A percentile compares a stretch with the other conserved stretches of the same genome.
Evolutionary conservation across 1,140 invertebrate species (phyloP).

Genomic region (Ostrea edulis): DNA sequence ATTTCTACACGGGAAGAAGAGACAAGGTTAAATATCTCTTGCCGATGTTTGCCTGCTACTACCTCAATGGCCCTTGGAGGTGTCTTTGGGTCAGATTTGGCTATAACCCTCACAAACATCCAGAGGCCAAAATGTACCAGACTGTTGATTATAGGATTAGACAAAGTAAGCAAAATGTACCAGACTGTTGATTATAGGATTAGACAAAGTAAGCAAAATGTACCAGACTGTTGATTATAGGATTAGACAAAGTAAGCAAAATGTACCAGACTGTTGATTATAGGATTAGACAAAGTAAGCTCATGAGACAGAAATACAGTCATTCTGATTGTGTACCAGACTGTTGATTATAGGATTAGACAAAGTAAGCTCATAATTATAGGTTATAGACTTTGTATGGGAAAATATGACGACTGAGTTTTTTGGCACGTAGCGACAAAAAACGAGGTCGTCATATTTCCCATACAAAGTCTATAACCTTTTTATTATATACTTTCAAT

Average conservation of each 20-base stretch:
- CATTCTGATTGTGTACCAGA: too few relatives aligned
- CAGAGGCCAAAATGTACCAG: slow-evolving; percentile 89
- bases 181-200: slow-evolving; percentile 93
- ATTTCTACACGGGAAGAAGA: slow-evolving; percentile 79
- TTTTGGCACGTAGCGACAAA: too few relatives aligned
- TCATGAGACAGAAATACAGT: too few relatives aligned
- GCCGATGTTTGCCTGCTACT: slow-evolving; percentile 91
- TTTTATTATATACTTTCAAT: too few relatives aligned
- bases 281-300: slow-evolving; percentile 84
- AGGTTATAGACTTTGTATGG: too few relatives aligned
- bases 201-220: slow-evolving; percentile 83
- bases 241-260: slow-evolving; percentile 84
- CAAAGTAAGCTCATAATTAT: too few relatives aligned
- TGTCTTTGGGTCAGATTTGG: slow-evolving; percentile 91
- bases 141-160: slow-evolving; percentile 91
- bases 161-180: slow-evolving; percentile 85
- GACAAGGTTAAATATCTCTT: slow-evolving; percentile 87
- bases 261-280: slow-evolving; percentile 94
- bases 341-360: too few relatives aligned
- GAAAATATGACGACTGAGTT: too few relatives aligned
- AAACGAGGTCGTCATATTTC: too few relatives aligned
- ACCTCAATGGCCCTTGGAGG: slow-evolving; percentile 92
- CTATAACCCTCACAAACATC: slow-evolving; percentile 91
- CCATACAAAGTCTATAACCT: too few relatives aligned
- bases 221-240: slow-evolving; percentile 94